Evolutionary conservation across 2,113 vertebrate species (phyloP).

Genomic region (Arenaria interpres): DNA sequence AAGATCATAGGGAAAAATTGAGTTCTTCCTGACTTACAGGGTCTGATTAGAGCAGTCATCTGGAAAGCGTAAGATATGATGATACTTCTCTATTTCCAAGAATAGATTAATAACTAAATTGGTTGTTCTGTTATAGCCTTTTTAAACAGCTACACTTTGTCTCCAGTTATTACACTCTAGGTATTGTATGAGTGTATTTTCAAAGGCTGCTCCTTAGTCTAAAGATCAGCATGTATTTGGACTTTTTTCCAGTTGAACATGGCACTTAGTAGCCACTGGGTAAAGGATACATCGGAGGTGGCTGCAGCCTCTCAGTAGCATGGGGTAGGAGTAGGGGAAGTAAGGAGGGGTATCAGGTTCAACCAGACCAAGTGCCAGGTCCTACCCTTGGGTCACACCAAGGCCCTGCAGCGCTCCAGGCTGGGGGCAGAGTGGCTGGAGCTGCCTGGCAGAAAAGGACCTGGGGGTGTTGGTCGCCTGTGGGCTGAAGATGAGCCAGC

Average conservation of each 20-base stretch:
- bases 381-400: no score
- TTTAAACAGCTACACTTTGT: background rate
- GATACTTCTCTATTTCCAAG: background rate
- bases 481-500: no score
- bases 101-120: constrained; percentile 37
- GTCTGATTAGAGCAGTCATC: constrained; percentile 30
- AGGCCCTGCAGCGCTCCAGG: no score
- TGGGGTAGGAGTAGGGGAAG: background rate
- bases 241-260: background rate
- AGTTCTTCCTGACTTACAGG: background rate
- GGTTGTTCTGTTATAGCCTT: background rate
- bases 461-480: no score
- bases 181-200: background rate
- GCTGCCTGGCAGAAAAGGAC: no score
- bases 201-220: background rate
- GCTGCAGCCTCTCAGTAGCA: background rate
- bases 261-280: background rate
- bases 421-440: no score
- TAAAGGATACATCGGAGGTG: background rate
- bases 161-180: background rate
- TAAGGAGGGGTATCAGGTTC: background rate
- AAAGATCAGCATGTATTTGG: background rate
- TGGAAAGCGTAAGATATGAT: background rate
- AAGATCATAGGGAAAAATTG: background rate
- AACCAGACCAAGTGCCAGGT: no score